Evolutionary conservation across 2,113 vertebrate genomes (phyloP).

Genomic region (Peromyscus polionotus): DNA sequence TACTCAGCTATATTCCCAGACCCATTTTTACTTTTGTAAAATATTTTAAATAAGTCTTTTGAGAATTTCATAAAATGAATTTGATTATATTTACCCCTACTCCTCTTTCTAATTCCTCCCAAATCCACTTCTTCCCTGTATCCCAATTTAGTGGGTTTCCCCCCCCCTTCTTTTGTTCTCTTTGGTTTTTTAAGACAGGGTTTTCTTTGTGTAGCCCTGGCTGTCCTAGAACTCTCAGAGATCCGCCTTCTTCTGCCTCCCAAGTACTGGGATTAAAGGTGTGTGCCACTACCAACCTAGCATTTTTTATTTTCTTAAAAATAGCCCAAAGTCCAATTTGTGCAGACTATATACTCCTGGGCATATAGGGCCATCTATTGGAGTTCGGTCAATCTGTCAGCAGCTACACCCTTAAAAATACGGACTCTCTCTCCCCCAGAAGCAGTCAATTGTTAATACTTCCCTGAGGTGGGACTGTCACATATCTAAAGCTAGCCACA

Average conservation of each 20-base stretch:
- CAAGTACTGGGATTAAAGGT: too few relatives aligned
- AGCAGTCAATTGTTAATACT: not conserved
- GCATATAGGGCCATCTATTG: not conserved
- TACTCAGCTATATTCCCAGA: too few relatives aligned
- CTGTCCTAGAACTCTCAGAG: too few relatives aligned
- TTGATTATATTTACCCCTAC: not conserved
- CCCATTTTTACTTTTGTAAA: not conserved
- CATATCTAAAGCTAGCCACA: not conserved
- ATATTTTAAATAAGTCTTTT: not conserved
- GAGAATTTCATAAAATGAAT: not conserved
- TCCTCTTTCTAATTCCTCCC: not conserved
- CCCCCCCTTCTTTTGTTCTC: too few relatives aligned
- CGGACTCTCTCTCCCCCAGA: not conserved
- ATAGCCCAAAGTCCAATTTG: not conserved
- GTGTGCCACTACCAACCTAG: too few relatives aligned
- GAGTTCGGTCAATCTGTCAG: not conserved
- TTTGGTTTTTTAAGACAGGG: too few relatives aligned
- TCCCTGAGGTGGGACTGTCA: not conserved
- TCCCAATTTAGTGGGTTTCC: not conserved
- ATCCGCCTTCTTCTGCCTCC: too few relatives aligned
- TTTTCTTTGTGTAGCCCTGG: too few relatives aligned
- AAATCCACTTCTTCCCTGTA: not conserved
- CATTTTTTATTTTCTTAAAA: not conserved
- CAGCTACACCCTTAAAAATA: not conserved
- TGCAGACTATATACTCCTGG: not conserved